Conservation (phyloP, 1,140 invertebrate genomes). For the Camponotus vicinus region DNA sequence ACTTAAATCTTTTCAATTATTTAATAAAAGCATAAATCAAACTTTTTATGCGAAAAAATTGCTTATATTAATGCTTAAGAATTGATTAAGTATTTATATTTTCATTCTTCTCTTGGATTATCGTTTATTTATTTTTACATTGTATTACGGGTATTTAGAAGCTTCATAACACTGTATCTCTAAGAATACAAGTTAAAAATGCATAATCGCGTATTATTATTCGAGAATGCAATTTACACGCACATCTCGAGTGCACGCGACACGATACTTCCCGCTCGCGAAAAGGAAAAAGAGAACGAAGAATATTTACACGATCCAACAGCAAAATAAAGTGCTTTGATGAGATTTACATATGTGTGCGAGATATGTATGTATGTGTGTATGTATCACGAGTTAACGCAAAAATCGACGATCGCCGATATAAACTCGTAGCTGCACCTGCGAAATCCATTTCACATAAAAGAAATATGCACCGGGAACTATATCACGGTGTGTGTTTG, state of each 20-base stretch:
- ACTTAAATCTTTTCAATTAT: background rate
- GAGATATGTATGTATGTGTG: too few relatives aligned
- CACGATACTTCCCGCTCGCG: background rate
- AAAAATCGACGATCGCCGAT: constrained; percentile 2
- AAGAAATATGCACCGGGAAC: background rate
- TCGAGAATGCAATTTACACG: background rate
- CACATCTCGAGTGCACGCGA: background rate
- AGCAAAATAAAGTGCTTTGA: constrained; percentile 19
- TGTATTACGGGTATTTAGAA: background rate
- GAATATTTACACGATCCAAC: constrained; percentile 7
- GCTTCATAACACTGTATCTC: background rate
- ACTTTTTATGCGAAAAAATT: constrained; percentile 2
- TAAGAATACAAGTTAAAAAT: background rate
- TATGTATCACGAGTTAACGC: background rate
- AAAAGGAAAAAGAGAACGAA: background rate
- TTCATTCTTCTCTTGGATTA: background rate
- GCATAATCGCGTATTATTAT: background rate
- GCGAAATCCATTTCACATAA: constrained; percentile 12
- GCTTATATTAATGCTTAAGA: background rate
- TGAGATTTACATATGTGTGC: constrained; percentile 23
- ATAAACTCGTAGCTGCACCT: constrained; percentile 32
- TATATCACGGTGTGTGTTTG: background rate
- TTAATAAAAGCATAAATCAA: background rate
- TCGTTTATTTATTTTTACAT: background rate
- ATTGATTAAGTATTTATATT: background rate